Base-by-base conservation (phyloP, 23 tunicate genomes). In the Styela plicata region DNA sequence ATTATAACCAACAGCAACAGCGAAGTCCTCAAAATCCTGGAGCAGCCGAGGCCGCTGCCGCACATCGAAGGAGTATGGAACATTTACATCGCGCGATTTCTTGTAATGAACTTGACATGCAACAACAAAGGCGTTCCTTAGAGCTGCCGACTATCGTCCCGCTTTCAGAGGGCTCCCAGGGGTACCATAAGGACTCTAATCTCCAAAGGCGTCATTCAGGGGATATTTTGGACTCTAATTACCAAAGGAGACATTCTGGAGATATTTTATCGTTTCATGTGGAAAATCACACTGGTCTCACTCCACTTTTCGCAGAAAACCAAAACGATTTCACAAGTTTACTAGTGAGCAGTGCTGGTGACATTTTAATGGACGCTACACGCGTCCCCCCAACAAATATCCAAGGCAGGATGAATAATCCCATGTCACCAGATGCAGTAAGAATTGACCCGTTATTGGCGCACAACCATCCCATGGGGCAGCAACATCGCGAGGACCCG, bases 321-420 rank as follows among this genome's bases (percentile, higher is more conserved):
- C 28, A 34, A 24, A 74, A 74, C 25, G 97, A 91, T 74, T 69
- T 91, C n/a, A 86, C 97, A 17, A 91, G 89, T 67, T 76, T 91
- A 80, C 77, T 91, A 33, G 97, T 91, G 31, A 89, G 89, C 64
- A 86, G 84, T 52, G 90, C 97, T 2, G 97, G 97, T 37, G 97
- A 91, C 76, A 89, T 89, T 52, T 77, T 91, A 52, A 91, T 91
- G 97, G 97, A 91, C 82, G 82, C 97, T 3, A 71, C 86, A n/a
- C 85, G 78, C 52, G 79, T 86, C 28, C 97, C 97, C 1, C 97
- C 97, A 1, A 69, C 78, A 21, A 83, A 36, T 35, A 33, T 76
- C 19, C 65, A 29, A 44, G 31, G 81, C 22, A 18, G 81, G n/a
- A 26, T 76, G 32, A 53, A 44, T n/a, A 36, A 76, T n/a, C 31